Evolutionary conservation across 2,113 vertebrate species (phyloP), one percentile per base, ranked within the genome.

Genomic region (Aptenodytes patagonicus): DNA sequence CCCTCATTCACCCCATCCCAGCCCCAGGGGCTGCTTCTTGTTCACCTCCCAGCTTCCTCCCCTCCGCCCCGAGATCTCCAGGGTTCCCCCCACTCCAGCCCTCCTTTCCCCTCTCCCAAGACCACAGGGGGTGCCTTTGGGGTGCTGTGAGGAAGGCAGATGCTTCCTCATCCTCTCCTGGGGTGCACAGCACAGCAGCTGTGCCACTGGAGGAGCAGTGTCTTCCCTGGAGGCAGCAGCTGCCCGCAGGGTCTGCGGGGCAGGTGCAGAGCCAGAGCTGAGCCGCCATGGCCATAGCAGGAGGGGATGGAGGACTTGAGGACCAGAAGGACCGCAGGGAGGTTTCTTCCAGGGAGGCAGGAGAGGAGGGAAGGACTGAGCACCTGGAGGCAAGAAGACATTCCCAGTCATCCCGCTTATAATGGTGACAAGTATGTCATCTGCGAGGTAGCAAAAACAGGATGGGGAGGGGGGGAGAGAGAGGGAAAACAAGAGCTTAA

Each of bases 161-260:
- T 83, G 31, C 12, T 42, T 58, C 12, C 52, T 83, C 47, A 68
- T 81, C 44, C 62, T 64, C 47, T 60, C 52, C 47, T 31, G 42
- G 17, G 26, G 18, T 28, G 5, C 71, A n/a, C 1, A 3, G 65
- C 54, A 65, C 5, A 7, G 49, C 40, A 70, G 26, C 55, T 79
- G 16, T 4, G 3, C 28, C 9, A 3, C 17, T 2, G 4, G 10
- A 61, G 72, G 21, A 38, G 12, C 0, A 0, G 19, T 32, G 65
- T 11, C 36, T 75, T 70, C 60, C 54, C 58, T 42, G 55, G 75
- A n/a, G 13, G 13, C 6, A 20, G 51, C 51, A 52, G 36, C 49
- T 77, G 36, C 42, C 24, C 7, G 0, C 0, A 1, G 20, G 19
- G 11, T 36, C 69, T 87, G 17, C 0, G 1, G 44, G 11, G 3